Conservation (phyloP, 64 coral and sea anemone genomes). For the Dendronephthya gigantea region DNA sequence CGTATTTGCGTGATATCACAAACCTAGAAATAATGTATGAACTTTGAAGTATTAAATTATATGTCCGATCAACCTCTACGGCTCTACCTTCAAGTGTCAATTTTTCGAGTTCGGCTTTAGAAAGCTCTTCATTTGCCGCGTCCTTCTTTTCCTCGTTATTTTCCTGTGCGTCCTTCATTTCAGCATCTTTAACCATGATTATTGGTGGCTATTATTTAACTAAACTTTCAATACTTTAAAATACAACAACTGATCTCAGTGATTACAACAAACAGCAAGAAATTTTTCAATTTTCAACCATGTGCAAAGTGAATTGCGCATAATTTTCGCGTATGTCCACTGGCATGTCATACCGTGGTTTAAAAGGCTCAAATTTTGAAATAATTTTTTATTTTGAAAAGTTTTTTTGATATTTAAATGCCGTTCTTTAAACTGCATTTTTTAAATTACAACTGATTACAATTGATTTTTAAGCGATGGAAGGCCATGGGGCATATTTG, state of each 20-base stretch:
- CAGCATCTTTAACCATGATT: slow-evolving; percentile 11
- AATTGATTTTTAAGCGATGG: background rate
- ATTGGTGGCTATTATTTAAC: background rate
- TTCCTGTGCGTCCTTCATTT: background rate
- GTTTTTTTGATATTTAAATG: background rate
- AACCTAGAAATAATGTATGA: no score
- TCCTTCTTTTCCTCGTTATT: background rate
- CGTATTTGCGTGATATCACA: no score
- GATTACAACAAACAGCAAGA: background rate
- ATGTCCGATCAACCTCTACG: background rate
- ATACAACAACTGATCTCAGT: background rate
- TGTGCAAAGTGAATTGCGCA: background rate
- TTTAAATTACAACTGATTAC: background rate
- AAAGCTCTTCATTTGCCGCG: background rate
- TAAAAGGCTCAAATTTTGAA: background rate
- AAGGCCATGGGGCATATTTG: background rate
- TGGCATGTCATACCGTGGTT: background rate
- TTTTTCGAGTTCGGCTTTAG: background rate
- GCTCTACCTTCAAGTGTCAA: background rate
- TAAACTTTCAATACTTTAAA: background rate
- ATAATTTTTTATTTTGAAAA: background rate
- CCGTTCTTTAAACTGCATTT: background rate
- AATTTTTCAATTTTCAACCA: background rate
- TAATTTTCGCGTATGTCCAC: background rate
- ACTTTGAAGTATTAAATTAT: no score